Base-by-base conservation (phyloP, 1,140 invertebrate species). In the Berghia stephanieae region DNA sequence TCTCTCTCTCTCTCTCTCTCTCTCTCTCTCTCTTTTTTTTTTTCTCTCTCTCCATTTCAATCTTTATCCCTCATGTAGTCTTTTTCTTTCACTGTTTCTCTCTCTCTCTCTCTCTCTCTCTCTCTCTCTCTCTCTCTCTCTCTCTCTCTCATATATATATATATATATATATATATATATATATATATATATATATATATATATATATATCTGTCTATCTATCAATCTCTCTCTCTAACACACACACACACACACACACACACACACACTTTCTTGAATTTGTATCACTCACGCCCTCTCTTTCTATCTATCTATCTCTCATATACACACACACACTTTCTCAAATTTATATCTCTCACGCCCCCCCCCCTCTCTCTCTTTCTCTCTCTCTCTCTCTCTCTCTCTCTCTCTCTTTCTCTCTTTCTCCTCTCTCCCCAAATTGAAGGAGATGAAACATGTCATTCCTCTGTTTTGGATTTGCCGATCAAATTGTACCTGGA, bases 81-180 rank as follows among this genome's bases (percentile, higher is more conserved):
- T 60, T 31, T 60, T 31, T 60, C 57, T 60, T 31, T 60, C 57
- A 27, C 57, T 60, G n/a, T 24, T 31, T 24, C 57, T 24, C 57
- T 24, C 57, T 60, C 57, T 60, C 57, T 60, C 57, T 60, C 57
- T 60, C 57, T 60, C 57, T 60, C 57, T 60, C 57, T 60, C 57
- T 60, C 57, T 60, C 57, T 60, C 57, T 60, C 5, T 60, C 5
- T 5, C n/a, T 5, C 6, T 5, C 6, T 31, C 6, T 5, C 34
- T 24, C n/a, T n/a, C n/a, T n/a, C n/a, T n/a, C n/a, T n/a, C n/a
- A n/a, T n/a, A n/a, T n/a, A n/a, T n/a, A n/a, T n/a, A 10, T 60
- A 6, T n/a, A 10, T 60, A 6, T 8, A 6, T 60, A 6, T 60
- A 34, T n/a, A 34, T 60, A 8, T 24, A 60, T 10, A 2, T 60